Percentiles rank a stretch among this genome's conserved stretches.
Evolutionary conservation across 2,888 invertebrate genomes (phyloP).

Genomic region (Drosophila suboccidentalis): DNA sequence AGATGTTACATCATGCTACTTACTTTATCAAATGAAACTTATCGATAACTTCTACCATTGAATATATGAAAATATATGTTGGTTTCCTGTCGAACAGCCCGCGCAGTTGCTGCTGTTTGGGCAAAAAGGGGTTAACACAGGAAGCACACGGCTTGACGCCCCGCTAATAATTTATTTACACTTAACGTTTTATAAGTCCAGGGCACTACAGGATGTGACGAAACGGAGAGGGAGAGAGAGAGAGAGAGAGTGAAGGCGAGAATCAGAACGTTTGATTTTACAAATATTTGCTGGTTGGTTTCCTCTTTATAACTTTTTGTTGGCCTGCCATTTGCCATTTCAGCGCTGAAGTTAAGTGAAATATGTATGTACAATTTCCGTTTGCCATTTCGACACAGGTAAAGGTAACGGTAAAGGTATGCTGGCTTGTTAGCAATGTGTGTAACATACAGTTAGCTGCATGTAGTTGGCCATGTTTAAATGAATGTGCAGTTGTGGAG

Average conservation of each 20-base stretch:
- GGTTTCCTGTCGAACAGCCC: not conserved
- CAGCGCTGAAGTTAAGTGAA: slow-evolving; percentile 75
- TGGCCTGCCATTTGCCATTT: slow-evolving; percentile 66
- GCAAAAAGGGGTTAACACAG: slow-evolving; percentile 44
- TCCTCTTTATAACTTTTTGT: slow-evolving; percentile 35
- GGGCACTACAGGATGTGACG: slow-evolving; percentile 17
- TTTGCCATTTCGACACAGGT: slow-evolving; percentile 62
- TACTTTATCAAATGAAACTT: not conserved
- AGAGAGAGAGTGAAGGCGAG: not conserved
- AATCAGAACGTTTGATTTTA: slow-evolving; percentile 71
- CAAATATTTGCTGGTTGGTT: slow-evolving; percentile 68
- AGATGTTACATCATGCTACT: not conserved
- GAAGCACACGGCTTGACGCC: slow-evolving; percentile 51
- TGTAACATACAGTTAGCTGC: slow-evolving; percentile 62
- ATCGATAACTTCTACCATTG: not conserved
- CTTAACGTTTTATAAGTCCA: slow-evolving; percentile 71
- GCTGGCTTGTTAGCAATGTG: slow-evolving; percentile 19
- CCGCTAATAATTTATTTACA: slow-evolving; percentile 79
- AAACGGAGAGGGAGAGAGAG: not conserved
- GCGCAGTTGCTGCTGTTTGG: not conserved
- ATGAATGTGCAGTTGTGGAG: slow-evolving; percentile 26
- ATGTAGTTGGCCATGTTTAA: slow-evolving; percentile 36
- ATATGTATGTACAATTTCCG: slow-evolving; percentile 77
- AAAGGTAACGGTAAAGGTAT: not conserved
- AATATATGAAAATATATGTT: not conserved